phyloP scores from a whole-genome alignment of 2,113 vertebrate genomes.

The Oryzias woworae region DNA sequence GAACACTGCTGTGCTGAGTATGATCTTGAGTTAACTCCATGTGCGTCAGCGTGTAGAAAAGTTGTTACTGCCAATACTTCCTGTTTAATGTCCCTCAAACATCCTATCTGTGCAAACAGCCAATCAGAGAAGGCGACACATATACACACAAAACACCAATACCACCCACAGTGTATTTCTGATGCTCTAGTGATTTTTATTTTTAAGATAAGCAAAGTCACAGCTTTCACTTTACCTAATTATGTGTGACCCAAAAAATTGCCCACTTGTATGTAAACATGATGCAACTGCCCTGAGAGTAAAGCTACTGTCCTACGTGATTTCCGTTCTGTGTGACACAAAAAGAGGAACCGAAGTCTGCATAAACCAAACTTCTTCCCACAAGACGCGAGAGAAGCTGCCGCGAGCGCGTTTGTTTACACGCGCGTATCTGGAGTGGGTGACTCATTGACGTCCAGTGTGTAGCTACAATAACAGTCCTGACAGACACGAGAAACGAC shows the following conservation, averaged over 20 bases:
- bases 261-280: too few species aligned
- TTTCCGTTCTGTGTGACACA: not conserved
- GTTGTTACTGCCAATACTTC: conserved; percentile 51
- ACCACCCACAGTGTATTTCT: too few species aligned
- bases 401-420: conserved; percentile 66
- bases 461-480: not conserved
- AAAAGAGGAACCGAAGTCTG: not conserved
- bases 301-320: too few species aligned
- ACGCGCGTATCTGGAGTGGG: conserved; percentile 44
- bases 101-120: conserved; percentile 52
- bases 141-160: not conserved
- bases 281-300: too few species aligned
- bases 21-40: conserved; percentile 61
- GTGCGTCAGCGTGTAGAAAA: conserved; percentile 48
- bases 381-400: conserved; percentile 11
- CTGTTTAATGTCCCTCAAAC: conserved; percentile 38
- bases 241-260: too few species aligned
- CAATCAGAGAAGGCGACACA: conserved; percentile 46
- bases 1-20: conserved; percentile 3
- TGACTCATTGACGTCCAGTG: conserved; percentile 26
- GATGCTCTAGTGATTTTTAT: too few species aligned
- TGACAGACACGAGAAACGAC: not conserved
- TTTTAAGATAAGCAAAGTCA: too few species aligned
- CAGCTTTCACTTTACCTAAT: too few species aligned
- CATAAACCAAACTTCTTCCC: not conserved